Evolutionary conservation across 1,140 invertebrate genomes (phyloP).

Genomic region (Lasioglossum albipes): DNA sequence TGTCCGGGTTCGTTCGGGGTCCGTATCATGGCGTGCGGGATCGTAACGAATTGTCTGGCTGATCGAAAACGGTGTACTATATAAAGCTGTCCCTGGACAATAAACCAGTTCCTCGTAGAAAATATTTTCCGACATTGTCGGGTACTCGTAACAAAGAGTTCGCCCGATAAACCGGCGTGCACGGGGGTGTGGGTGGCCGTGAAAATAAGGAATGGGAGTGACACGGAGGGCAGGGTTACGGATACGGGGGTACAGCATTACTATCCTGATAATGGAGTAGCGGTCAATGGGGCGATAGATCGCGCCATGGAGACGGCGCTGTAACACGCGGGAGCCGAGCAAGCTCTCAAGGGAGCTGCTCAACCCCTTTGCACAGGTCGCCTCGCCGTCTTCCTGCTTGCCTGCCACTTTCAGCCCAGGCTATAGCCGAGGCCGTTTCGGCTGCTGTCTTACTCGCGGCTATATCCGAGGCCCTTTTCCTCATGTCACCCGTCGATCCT

Average conservation of each 20-base stretch:
- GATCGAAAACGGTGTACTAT: not conserved
- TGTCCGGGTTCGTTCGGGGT: no score
- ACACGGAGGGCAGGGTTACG: slow-evolving; percentile 57
- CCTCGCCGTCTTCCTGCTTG: not conserved
- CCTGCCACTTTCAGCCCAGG: slow-evolving; percentile 49
- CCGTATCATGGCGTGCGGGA: no score
- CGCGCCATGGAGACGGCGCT: slow-evolving; percentile 60
- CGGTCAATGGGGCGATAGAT: slow-evolving; percentile 75
- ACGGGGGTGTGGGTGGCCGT: not conserved
- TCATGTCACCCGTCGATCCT: slow-evolving; percentile 42
- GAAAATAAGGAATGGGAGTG: slow-evolving; percentile 28
- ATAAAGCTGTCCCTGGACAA: not conserved
- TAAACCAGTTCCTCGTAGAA: not conserved
- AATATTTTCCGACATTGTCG: not conserved
- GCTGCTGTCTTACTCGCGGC: slow-evolving; percentile 39
- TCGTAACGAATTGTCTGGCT: not conserved
- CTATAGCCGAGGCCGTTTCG: slow-evolving; percentile 48
- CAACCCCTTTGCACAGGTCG: slow-evolving; percentile 41
- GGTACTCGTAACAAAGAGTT: slow-evolving; percentile 42
- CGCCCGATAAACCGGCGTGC: slow-evolving; percentile 43
- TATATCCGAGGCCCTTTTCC: slow-evolving; percentile 24
- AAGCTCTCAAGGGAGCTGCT: slow-evolving; percentile 59
- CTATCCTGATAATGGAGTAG: slow-evolving; percentile 75
- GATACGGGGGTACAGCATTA: slow-evolving; percentile 63
- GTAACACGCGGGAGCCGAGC: slow-evolving; percentile 62